These are phyloP conservation scores for Galaxias olidus DNA, from an alignment of 2,797 vertebrate species.

Conservation along the genomic window DNA sequence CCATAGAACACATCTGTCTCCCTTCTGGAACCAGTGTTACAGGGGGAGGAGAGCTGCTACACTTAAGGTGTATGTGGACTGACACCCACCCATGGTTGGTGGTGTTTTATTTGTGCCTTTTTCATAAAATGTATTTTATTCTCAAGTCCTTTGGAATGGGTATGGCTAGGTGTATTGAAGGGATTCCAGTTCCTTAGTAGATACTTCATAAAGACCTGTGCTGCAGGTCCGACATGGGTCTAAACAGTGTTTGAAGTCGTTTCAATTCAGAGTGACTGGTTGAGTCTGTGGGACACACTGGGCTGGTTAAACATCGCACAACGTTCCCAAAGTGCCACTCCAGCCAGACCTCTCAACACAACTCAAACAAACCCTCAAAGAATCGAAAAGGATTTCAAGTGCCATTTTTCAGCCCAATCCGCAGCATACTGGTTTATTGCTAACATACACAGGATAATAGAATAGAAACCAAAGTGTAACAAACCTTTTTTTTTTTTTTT, in stretches of 20 bases:
- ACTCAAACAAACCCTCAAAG: conserved; percentile 11
- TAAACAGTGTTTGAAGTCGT: too few relatives aligned
- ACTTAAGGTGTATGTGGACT: neutral
- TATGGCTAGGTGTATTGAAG: neutral
- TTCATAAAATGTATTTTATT: too few relatives aligned
- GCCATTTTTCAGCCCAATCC: conserved; percentile 2
- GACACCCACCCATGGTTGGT: neutral
- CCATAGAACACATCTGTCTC: conserved; percentile 4
- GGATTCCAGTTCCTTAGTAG: neutral
- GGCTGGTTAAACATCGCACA: too few relatives aligned
- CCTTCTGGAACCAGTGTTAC: too few relatives aligned
- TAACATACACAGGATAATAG: conserved; percentile 37
- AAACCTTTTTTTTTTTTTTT: conserved; percentile 35
- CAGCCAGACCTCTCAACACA: too few relatives aligned
- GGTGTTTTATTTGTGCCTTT: too few relatives aligned
- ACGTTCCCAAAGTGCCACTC: too few relatives aligned
- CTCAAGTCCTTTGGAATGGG: too few relatives aligned
- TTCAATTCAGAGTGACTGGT: too few relatives aligned
- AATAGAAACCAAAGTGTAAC: conserved; percentile 32
- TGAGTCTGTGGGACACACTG: too few relatives aligned
- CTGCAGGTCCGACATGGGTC: too few relatives aligned
- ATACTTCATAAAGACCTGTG: too few relatives aligned
- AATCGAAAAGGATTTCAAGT: neutral
- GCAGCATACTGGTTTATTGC: conserved; percentile 40
- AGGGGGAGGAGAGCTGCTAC: neutral